A percentile compares a stretch with the other conserved stretches of the same genome.
phyloP scores from a whole-genome alignment of 2,888 invertebrate species.

The Mythimna impura region DNA sequence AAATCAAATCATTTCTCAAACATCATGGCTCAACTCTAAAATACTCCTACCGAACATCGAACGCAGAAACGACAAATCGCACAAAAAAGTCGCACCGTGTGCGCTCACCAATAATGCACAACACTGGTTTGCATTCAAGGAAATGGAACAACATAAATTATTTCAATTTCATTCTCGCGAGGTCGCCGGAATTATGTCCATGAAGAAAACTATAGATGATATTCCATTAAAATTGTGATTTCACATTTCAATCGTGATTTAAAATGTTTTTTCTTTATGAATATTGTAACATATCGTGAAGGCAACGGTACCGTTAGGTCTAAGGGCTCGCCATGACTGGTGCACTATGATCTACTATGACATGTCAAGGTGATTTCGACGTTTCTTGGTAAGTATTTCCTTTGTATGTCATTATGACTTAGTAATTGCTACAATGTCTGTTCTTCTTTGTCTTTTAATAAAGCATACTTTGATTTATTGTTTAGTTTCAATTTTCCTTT shows the following conservation, averaged over 20 bases:
- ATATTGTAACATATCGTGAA: conserved; percentile 16
- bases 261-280: background rate
- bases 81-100: conserved; percentile 38
- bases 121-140: conserved; percentile 58
- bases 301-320: background rate
- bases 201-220: conserved; percentile 49
- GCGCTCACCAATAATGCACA: conserved; percentile 25
- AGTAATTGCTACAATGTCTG: background rate
- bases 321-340: background rate
- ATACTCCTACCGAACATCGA: no score
- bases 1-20: background rate
- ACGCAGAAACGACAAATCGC: background rate
- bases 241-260: conserved; percentile 23
- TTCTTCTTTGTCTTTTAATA: background rate
- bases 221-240: conserved; percentile 41
- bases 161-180: conserved; percentile 55
- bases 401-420: background rate
- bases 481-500: background rate
- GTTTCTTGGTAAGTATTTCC: background rate
- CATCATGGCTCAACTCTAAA: no score
- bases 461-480: background rate
- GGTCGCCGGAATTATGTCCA: conserved; percentile 47
- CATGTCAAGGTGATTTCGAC: background rate
- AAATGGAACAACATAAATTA: conserved; percentile 62
- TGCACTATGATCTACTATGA: background rate